Base-by-base conservation (phyloP, 2,888 invertebrate genomes). In the Lithosia quadra region DNA sequence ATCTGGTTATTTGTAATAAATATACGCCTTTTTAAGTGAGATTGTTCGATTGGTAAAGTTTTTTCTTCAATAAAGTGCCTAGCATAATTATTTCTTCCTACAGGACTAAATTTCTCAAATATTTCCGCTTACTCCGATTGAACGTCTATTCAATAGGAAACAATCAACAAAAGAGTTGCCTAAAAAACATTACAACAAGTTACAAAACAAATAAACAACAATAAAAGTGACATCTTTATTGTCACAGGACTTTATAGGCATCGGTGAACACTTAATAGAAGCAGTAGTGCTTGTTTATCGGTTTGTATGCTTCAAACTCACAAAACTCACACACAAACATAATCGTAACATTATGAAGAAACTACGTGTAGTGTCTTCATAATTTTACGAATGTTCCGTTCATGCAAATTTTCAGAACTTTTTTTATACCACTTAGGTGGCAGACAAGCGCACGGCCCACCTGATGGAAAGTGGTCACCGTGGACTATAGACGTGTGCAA, bases 151-250 rank as follows among this genome's bases (percentile, higher is more conserved):
- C 49, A 49, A 49, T 9, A 49, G 15, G 21, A 56, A 10, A 55
- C 22, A 13, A 22, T 11, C 22, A 22, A 22, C 22, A 55, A 22
- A 55, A 22, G 0, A 11, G 7, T 56, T 56, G 56, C 56, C 28
- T n/a, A 56, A 56, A 56, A 56, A 22, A 56, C 21, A 22, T 56
- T 22, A 56, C 21, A 24, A 15, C 21, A 24, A 15, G 56, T 24
- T 24, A 13, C 56, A 56, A 22, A 56, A 28, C 22, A 18, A 28
- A 56, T 24, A 56, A 56, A 56, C 24, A 56, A 56, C 56, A 56
- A 56, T 56, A 56, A 56, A 56, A 56, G 15, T 56, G 28, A 56
- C 56, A 5, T 56, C 8, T 24, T 56, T 24, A 56, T 56, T 56
- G 15, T n/a, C n/a, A 2, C 2, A 49, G 49, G 49, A 18, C 2